Evolutionary conservation across 2,113 vertebrate species (phyloP).

Genomic region (Mixornis gularis): DNA sequence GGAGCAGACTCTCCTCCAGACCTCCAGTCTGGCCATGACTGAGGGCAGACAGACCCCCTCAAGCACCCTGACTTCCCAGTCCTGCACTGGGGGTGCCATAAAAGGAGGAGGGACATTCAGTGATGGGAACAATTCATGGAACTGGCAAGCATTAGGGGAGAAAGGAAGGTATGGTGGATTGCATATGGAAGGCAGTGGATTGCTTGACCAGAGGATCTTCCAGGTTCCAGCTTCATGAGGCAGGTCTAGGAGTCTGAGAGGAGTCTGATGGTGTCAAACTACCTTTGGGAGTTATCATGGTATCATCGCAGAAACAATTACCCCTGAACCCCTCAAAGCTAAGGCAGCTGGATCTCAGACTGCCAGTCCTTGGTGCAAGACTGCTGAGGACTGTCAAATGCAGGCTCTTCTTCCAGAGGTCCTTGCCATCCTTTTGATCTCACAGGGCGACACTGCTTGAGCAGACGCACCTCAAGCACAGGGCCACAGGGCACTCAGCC

Average conservation of each 20-base stretch:
- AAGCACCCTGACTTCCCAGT: neutral
- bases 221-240: neutral
- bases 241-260: neutral
- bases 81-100: accelerated
- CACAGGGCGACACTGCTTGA: neutral
- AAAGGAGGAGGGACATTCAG: neutral
- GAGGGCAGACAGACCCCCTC: neutral
- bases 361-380: neutral
- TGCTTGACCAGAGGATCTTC: neutral
- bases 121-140: neutral
- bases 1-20: neutral
- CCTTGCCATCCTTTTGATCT: accelerated
- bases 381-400: neutral
- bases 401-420: neutral
- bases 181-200: accelerated
- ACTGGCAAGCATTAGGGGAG: neutral
- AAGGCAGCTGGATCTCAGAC: neutral
- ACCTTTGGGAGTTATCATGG: neutral
- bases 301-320: neutral
- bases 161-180: neutral
- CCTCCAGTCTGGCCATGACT: accelerated
- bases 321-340: neutral
- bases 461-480: neutral
- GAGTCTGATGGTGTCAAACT: neutral
- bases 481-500: neutral